Evolutionary conservation across 2,113 vertebrate genomes (phyloP).

Genomic region (Gallinago paraguaiae): DNA sequence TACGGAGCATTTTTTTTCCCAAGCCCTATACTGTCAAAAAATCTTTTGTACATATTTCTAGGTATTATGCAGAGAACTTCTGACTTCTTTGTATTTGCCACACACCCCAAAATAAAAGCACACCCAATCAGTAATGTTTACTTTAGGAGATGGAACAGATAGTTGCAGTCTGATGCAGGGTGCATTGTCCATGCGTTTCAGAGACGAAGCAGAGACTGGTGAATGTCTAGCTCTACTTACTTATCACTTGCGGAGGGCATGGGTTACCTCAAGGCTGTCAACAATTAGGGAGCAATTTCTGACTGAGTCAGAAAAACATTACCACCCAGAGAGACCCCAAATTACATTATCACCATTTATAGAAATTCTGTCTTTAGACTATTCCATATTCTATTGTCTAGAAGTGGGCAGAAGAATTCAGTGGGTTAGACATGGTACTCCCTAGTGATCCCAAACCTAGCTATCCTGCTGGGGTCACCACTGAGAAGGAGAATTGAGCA

Average conservation of each 20-base stretch:
- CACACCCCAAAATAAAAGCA: neutral
- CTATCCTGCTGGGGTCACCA: constrained; percentile 48
- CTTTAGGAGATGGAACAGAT: neutral
- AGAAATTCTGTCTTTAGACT: constrained; percentile 21
- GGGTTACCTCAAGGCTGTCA: constrained; percentile 62
- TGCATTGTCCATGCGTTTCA: neutral
- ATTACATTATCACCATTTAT: constrained; percentile 25
- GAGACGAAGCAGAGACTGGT: neutral
- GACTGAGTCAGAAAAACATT: constrained; percentile 41
- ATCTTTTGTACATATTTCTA: neutral
- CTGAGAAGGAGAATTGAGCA: constrained; percentile 41
- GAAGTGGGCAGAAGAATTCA: constrained; percentile 26
- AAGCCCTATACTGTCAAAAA: neutral
- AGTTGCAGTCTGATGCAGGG: neutral
- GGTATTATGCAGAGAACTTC: neutral
- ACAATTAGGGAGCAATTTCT: constrained; percentile 45
- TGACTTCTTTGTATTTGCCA: neutral
- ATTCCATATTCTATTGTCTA: constrained; percentile 34
- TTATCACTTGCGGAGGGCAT: neutral
- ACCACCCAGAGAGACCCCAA: constrained; percentile 31
- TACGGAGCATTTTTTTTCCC: neutral
- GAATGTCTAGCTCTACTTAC: neutral
- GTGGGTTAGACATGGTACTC: neutral
- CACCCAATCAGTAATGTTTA: neutral
- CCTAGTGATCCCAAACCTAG: constrained; percentile 1